Percentiles rank a stretch among this genome's conserved stretches.
Evolutionary conservation across 2,888 invertebrate genomes (phyloP).

Genomic region (Lasioglossum pauxillum): DNA sequence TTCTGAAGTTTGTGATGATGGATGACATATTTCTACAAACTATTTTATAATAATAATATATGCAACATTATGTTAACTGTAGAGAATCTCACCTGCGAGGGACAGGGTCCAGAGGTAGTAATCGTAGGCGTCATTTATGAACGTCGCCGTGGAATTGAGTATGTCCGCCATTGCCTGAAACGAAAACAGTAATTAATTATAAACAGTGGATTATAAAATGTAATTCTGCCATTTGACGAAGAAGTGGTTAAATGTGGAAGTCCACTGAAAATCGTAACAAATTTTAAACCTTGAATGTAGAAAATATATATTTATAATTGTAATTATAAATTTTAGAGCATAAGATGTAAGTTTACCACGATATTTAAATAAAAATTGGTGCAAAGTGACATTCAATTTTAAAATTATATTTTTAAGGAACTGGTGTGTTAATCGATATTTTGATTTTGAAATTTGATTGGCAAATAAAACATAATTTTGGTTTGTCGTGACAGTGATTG

Average conservation of each 20-base stretch:
- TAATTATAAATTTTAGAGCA: not conserved
- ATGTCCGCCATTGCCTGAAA: constrained; percentile 82
- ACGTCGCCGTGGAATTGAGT: constrained; percentile 82
- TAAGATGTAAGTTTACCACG: not conserved
- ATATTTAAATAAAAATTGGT: not conserved
- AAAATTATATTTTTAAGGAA: not conserved
- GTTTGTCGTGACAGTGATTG: not conserved
- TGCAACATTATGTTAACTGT: not conserved
- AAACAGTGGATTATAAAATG: not conserved
- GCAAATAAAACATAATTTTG: not conserved
- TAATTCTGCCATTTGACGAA: not conserved
- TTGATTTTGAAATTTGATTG: not conserved
- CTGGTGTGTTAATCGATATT: not conserved
- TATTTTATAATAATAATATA: not conserved
- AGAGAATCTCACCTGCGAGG: constrained; percentile 87
- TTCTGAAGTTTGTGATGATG: not conserved
- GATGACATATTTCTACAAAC: too few relatives aligned
- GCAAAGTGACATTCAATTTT: not conserved
- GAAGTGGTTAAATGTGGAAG: not conserved
- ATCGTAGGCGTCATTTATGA: constrained; percentile 86
- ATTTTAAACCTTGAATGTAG: not conserved
- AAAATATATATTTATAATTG: not conserved
- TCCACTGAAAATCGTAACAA: not conserved
- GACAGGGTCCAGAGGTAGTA: constrained; percentile 92
- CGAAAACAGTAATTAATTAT: constrained; percentile 17